Evolutionary conservation across 2,113 vertebrate species (phyloP), one percentile per base, ranked within the genome.

Genomic region (Pseudolaguvia tuberculata): DNA sequence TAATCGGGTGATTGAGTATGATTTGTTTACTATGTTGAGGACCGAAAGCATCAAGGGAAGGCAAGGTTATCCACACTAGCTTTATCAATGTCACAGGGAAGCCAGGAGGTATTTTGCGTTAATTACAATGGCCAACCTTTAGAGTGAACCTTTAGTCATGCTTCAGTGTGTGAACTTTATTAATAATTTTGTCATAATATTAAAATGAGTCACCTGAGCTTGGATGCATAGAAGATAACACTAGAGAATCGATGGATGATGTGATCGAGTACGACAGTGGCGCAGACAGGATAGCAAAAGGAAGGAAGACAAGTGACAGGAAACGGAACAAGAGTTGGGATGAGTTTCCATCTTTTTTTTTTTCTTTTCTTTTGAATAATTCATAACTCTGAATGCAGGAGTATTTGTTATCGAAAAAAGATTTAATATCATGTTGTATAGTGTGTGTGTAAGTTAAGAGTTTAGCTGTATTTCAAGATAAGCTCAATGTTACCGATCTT

Each of bases 331-430:
- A 11, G 8, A 45, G 59, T 55, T 23, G 9, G 18, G n/a, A 17
- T 20, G 57, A 68, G 45, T 67, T 27, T 42, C 35, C 55, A 31
- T 25, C 15, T 31, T 58, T 5, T 67, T 52, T 50, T 75, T 78
- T 69, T 78, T 76, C 81, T 70, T 56, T 77, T 59, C 23, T 67
- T 70, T 51, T 83, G 51, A 83, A 80, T 82, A 78, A 82, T 83
- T 83, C 63, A 83, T 72, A 69, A 31, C 56, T 47, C 56, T 48
- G 55, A 39, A 73, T 52, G 57, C 62, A 50, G 57, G 65, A 75
- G 58, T n/a, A n/a, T 56, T 70, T 2, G 45, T 48, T 18, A 65
- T n/a, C 39, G 35, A 42, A 53, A 47, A 65, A 65, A 25, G 25
- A 66, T 25, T 27, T 1, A 15, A 50, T 67, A 27, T 50, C 15